phyloP scores from a whole-genome alignment of 2,888 invertebrate species.

The Adelognathus sp. region DNA sequence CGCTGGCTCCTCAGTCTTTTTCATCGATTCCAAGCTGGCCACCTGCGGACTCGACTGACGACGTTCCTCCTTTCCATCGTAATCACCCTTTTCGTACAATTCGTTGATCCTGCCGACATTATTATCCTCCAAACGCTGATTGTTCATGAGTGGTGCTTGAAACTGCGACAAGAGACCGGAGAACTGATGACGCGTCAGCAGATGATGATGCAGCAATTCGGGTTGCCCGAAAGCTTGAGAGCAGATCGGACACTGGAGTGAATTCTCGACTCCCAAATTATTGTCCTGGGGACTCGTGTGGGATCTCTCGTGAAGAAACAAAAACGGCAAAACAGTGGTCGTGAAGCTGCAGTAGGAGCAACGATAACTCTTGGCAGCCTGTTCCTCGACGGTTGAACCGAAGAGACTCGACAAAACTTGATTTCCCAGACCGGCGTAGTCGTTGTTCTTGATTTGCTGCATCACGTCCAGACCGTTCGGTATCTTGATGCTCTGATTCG shows the following conservation, averaged over 20 bases:
- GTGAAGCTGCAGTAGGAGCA: conserved; percentile 95
- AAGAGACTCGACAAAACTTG: conserved; percentile 83
- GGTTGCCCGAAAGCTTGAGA: conserved; percentile 83
- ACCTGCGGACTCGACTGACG: conserved; percentile 75
- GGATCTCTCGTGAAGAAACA: conserved; percentile 95
- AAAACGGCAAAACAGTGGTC: conserved; percentile 93
- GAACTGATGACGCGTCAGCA: conserved; percentile 84
- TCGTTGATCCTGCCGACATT: conserved; percentile 67
- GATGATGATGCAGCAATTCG: conserved; percentile 85
- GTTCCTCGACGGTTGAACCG: conserved; percentile 79
- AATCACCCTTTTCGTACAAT: conserved; percentile 68
- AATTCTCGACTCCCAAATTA: conserved; percentile 70
- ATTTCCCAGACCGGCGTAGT: conserved; percentile 78
- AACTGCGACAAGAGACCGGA: conserved; percentile 75
- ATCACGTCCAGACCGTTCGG: conserved; percentile 81
- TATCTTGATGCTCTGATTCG: conserved; percentile 84
- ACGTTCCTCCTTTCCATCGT: conserved; percentile 79
- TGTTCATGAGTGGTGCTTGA: conserved; percentile 68
- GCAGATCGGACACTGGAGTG: conserved; percentile 84
- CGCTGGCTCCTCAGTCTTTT: conserved; percentile 81
- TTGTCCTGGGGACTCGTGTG: conserved; percentile 84
- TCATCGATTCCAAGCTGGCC: conserved; percentile 78
- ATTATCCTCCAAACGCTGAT: conserved; percentile 56
- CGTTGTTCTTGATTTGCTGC: conserved; percentile 66
- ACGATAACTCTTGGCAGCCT: conserved; percentile 89